Conservation (phyloP, 2,888 invertebrate species). For the Cataglyphis altisquamis region DNA sequence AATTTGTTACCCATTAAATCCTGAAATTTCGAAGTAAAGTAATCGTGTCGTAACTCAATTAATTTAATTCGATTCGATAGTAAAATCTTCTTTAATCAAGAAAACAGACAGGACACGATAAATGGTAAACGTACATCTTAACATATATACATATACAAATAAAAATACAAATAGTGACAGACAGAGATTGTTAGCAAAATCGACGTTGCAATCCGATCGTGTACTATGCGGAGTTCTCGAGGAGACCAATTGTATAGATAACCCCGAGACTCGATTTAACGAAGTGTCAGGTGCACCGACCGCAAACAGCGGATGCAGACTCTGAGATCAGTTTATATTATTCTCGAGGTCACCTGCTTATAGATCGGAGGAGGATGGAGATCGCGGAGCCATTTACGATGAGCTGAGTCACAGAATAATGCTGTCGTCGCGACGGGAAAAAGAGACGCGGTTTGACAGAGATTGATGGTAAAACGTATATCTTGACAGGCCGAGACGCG, state of each 20-base stretch:
- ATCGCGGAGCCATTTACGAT: slow-evolving; percentile 1
- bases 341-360: background rate
- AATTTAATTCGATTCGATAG: background rate
- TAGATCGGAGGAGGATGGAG: background rate
- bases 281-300: slow-evolving; percentile 13
- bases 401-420: slow-evolving; percentile 30
- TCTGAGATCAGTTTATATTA: background rate
- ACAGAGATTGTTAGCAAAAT: background rate
- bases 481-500: slow-evolving; percentile 5
- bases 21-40: background rate
- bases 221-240: background rate
- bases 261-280: slow-evolving; percentile 14
- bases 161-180: background rate
- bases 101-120: background rate
- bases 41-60: background rate
- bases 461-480: slow-evolving; percentile 38
- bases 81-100: background rate
- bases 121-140: background rate
- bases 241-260: slow-evolving; percentile 2
- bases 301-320: background rate
- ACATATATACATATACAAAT: too few relatives aligned
- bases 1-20: background rate
- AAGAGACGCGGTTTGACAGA: background rate
- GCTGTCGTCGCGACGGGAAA: slow-evolving; percentile 10
- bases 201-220: background rate